Evolutionary conservation across 2,113 vertebrate genomes (phyloP), one percentile per base, ranked within the genome.

Genomic region (Eulemur rufifrons): DNA sequence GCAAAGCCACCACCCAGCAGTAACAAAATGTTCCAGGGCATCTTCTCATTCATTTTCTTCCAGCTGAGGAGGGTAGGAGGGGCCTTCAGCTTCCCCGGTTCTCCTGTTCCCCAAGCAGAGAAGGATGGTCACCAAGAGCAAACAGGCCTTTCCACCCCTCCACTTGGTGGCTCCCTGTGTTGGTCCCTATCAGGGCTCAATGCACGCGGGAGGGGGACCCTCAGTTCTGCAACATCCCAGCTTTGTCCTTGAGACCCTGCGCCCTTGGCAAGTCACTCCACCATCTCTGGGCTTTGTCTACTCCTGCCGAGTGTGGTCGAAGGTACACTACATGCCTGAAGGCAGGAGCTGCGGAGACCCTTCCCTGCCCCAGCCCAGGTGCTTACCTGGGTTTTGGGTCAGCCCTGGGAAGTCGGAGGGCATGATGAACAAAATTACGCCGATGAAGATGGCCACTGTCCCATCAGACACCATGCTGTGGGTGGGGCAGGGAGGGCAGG

Each of bases 1-100:
- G 99, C 99, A 47, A 99, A 99, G 90, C 99, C 99, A 45, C 99
- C 99, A 63, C 99, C 99, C 98, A 99, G 98, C 95, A 99, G 98
- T 85, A 99, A 86, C 37, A 99, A 86, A 20, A 99, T 99, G 96
- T 99, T 99, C 99, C 99, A 99, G 0, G 99, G 99, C 99, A 99
- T 99, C 71, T 99, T 99, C 85, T 99, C n/a, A 0, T 99, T 99
- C 13, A 99, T 99, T 1, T 91, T 68, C 52, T 98, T 96, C 99
- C 99, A 99, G 73, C 94, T 96, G 96, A 99, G 98, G 69, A 99
- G 98, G 68, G 99, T n/a, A 0, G 98, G 76, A 8, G 99, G 99
- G 2, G 97, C 94, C 64, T 50, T 98, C 74, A 99, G 80, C 91
- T 63, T 98, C 56, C 84, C 15, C 42, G 98, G 98, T 68, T 91